Percentiles rank a stretch among this genome's conserved stretches.
phyloP scores from a whole-genome alignment of 2,888 invertebrate species.

The Sicus ferrugineus region DNA sequence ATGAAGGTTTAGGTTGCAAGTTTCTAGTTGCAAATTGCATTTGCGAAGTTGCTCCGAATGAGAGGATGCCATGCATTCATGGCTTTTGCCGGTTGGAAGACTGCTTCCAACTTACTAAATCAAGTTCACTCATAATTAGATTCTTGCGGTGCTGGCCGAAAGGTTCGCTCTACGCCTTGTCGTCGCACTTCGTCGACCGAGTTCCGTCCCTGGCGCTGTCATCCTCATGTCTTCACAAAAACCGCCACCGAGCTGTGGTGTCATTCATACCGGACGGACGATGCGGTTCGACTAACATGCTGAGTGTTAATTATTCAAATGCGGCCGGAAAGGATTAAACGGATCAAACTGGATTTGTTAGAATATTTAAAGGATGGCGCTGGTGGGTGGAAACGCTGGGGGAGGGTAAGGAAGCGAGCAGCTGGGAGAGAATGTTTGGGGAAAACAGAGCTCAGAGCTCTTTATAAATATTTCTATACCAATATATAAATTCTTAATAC shows the following conservation, averaged over 20 bases:
- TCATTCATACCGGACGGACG: background rate
- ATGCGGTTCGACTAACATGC: constrained; percentile 23
- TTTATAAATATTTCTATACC: no score
- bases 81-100: constrained; percentile 24
- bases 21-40: constrained; percentile 34
- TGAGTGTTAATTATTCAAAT: constrained; percentile 28
- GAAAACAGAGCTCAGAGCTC: background rate
- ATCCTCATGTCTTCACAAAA: background rate
- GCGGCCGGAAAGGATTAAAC: background rate
- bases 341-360: constrained; percentile 5
- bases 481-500: background rate
- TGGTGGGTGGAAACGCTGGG: background rate
- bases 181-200: background rate
- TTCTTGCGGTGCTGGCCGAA: constrained; percentile 30
- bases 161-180: constrained; percentile 21
- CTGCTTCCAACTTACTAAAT: constrained; percentile 24
- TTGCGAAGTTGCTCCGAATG: constrained; percentile 29
- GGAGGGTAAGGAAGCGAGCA: background rate
- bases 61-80: constrained; percentile 16
- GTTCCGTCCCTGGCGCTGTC: background rate
- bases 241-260: constrained; percentile 4
- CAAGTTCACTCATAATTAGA: constrained; percentile 34
- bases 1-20: constrained; percentile 24
- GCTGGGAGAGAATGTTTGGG: background rate
- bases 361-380: background rate